phyloP scores from a whole-genome alignment of 2,113 vertebrate species.

The Aspidoscelis tigris region DNA sequence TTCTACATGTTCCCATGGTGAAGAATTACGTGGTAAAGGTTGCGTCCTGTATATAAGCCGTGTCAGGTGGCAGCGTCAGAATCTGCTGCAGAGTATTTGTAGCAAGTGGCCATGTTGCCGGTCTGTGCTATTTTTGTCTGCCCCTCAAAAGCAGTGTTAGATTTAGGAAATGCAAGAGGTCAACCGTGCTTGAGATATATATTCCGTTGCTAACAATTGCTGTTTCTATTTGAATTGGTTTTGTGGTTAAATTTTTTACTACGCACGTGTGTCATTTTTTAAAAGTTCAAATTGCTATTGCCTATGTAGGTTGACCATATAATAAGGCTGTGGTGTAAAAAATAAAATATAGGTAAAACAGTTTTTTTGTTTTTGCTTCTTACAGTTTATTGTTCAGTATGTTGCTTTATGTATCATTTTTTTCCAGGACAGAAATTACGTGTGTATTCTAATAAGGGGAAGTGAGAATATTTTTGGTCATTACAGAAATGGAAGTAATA shows the following conservation, averaged over 20 bases:
- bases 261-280: background rate
- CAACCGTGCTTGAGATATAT: constrained; percentile 41
- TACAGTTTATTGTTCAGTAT: background rate
- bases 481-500: too few species aligned
- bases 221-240: too few species aligned
- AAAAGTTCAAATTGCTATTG: too few species aligned
- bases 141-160: constrained; percentile 50
- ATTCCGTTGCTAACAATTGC: constrained; percentile 42
- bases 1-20: background rate
- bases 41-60: accelerated
- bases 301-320: too few species aligned
- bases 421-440: background rate
- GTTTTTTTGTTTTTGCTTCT: background rate
- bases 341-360: background rate
- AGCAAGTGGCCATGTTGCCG: constrained; percentile 64
- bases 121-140: constrained; percentile 68
- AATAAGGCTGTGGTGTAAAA: background rate
- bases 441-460: background rate
- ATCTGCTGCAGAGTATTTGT: constrained; percentile 43
- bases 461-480: background rate
- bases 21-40: background rate
- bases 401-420: background rate
- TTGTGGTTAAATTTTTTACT: too few species aligned
- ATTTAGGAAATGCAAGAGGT: constrained; percentile 54
- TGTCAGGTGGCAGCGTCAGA: background rate